Evolutionary conservation across 1,140 invertebrate genomes (phyloP).

Genomic region (Procambarus virginalis): DNA sequence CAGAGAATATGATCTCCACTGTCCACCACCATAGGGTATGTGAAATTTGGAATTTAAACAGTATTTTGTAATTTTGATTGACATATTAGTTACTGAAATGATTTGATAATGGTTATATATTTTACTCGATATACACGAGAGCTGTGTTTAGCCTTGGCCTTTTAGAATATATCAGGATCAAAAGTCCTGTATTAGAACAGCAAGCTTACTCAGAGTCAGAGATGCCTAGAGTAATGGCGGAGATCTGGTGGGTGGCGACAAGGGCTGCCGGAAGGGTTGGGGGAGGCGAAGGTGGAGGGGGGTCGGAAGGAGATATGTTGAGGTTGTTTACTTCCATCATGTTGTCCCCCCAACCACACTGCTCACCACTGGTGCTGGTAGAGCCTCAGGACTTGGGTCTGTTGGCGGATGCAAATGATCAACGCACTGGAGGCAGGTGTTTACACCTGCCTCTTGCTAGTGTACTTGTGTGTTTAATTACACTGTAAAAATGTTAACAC

Average conservation of each 20-base stretch:
- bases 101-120: background rate
- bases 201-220: constrained; percentile 62
- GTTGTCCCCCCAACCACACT: constrained; percentile 27
- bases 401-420: constrained; percentile 26
- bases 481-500: too few species aligned
- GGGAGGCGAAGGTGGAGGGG: constrained; percentile 63
- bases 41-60: background rate
- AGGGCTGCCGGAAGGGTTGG: constrained; percentile 60
- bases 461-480: background rate
- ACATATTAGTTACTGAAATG: background rate
- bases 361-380: constrained; percentile 68
- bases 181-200: constrained; percentile 8
- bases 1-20: background rate
- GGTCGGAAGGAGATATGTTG: constrained; percentile 68
- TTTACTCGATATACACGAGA: background rate
- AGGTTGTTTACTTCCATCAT: constrained; percentile 67
- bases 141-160: background rate
- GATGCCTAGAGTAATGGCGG: constrained; percentile 47
- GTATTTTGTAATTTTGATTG: background rate
- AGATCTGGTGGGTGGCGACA: constrained; percentile 52
- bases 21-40: constrained; percentile 12
- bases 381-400: constrained; percentile 70
- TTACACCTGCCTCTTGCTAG: background rate
- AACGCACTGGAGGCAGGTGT: background rate
- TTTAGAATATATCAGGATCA: background rate